Evolutionary conservation across 2,113 vertebrate genomes (phyloP), one percentile per base, ranked within the genome.

Genomic region (Thamnaconus septentrionalis): DNA sequence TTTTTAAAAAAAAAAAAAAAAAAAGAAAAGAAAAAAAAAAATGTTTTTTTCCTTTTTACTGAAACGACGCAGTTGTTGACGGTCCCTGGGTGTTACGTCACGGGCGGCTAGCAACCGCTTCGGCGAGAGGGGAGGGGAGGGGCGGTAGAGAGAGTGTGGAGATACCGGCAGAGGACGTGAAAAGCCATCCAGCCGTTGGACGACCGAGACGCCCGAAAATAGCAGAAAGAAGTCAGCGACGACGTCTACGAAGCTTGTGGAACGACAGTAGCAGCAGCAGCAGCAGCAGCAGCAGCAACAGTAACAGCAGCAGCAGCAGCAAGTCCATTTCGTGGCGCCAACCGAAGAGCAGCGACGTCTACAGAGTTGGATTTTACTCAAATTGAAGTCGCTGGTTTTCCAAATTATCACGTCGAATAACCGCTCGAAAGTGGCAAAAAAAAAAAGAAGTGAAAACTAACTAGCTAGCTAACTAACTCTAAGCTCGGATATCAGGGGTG

Each of bases 31-130:
- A n/a, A 45, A 7, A 45, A 45, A 45, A 45, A 45, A 45, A 4
- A 45, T 45, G 7, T 45, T 45, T 45, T 45, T 65, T 53, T 72
- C 57, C 48, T 10, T 56, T 10, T 12, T 7, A 42, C 8, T 31
- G 1, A 5, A 9, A 5, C 10, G 5, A 9, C 9, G 8, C 6
- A 31, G 6, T 82, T 80, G 52, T 51, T 2, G 76, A 85, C 75
- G 59, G 58, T 86, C 78, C 82, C 89, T 63, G 60, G 41, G 3
- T n/a, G 75, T 78, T 76, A 85, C 89, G 90, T 90, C 90, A 90
- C 89, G 70, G 8, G 52, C 70, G 18, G 18, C 18, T 79, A 72
- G 80, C 77, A 75, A 69, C 72, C 60, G 68, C 66, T 81, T 56
- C 4, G 50, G 31, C 39, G 75, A 47, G 50, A 71, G 68, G 8